These are phyloP conservation scores for Pseudois nayaur DNA, from an alignment of 2,113 vertebrate species.

Conservation along the genomic window DNA sequence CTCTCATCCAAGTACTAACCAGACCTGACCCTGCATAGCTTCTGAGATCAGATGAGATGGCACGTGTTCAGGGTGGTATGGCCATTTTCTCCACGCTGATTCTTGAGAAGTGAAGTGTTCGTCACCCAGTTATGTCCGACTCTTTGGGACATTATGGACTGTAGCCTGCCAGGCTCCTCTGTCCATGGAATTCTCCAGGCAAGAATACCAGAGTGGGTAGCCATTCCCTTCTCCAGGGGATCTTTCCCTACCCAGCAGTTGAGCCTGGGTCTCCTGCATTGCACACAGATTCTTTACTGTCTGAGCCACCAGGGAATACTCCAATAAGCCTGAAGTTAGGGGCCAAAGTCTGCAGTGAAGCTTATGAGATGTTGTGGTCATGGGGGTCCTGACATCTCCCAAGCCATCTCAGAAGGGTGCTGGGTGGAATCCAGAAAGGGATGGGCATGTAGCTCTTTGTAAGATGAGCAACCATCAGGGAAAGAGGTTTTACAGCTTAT, in stretches of 20 bases:
- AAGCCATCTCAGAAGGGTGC: not conserved
- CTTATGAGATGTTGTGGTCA: too few species aligned
- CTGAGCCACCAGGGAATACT: not conserved
- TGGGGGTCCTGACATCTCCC: not conserved
- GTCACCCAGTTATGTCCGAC: fast-evolving
- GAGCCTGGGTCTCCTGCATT: not conserved
- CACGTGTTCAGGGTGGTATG: not conserved
- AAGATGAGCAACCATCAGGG: not conserved
- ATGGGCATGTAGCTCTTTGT: not conserved
- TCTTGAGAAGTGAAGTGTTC: not conserved
- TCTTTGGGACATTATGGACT: not conserved
- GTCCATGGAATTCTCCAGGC: not conserved
- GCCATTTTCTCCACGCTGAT: not conserved
- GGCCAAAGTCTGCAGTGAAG: not conserved
- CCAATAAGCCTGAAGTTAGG: not conserved
- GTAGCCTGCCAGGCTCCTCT: not conserved
- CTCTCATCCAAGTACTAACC: not conserved
- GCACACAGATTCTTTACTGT: not conserved
- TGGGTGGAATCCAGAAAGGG: not conserved
- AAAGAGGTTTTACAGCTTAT: not conserved
- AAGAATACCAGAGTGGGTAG: not conserved
- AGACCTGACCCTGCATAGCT: not conserved
- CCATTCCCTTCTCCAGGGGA: not conserved
- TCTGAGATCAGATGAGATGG: not conserved
- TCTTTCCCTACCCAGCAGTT: not conserved